Evolutionary conservation across 2,888 invertebrate genomes (phyloP).

Genomic region (Chaitophorus viminalis): DNA sequence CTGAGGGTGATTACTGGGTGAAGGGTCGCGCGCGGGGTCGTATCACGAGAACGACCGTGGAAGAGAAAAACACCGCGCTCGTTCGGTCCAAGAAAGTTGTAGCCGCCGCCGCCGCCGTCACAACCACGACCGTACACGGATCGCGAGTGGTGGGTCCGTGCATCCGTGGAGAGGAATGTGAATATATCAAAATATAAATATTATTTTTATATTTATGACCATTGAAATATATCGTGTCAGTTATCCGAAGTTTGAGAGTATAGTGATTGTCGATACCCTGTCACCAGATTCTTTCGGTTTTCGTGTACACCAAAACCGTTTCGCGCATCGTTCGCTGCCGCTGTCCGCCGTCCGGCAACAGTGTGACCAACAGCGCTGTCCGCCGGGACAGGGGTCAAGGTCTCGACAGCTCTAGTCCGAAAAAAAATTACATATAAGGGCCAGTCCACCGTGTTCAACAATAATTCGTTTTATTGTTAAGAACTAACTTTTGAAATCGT

Average conservation of each 20-base stretch:
- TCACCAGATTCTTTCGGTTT: too few relatives aligned
- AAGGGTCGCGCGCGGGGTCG: constrained; percentile 50
- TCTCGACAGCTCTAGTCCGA: not conserved
- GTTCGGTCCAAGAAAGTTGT: not conserved
- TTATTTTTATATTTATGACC: not conserved
- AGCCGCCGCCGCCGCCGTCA: not conserved
- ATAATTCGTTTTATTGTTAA: too few relatives aligned
- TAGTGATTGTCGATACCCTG: too few relatives aligned
- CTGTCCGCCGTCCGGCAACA: not conserved
- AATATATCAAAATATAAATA: not conserved
- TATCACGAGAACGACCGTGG: constrained; percentile 45
- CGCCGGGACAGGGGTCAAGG: constrained; percentile 35
- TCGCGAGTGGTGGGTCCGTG: too few relatives aligned
- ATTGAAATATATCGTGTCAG: not conserved
- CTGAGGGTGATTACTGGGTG: not conserved
- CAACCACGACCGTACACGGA: not conserved
- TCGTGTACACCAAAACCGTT: constrained; percentile 10
- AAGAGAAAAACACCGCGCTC: constrained; percentile 31
- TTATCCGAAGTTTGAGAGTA: not conserved
- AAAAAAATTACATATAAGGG: not conserved
- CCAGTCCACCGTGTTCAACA: not conserved
- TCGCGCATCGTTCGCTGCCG: not conserved
- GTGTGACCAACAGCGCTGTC: constrained; percentile 34
- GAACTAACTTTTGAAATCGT: too few relatives aligned
- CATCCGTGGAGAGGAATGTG: too few relatives aligned